Percentiles rank a stretch among this genome's conserved stretches.
Evolutionary conservation across 2,888 invertebrate genomes (phyloP).

Genomic region (Phlogophora meticulosa): DNA sequence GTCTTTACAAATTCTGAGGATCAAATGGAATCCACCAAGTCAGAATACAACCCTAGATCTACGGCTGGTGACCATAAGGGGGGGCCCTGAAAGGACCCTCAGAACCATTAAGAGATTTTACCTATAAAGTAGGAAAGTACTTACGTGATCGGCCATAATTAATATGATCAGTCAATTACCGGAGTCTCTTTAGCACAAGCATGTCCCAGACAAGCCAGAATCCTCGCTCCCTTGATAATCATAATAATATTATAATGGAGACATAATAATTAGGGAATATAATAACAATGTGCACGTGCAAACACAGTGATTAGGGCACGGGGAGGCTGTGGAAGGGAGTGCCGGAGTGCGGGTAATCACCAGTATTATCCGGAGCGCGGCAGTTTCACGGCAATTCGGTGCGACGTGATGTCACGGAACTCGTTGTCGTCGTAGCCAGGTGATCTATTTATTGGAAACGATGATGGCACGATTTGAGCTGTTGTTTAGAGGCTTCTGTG

Average conservation of each 20-base stretch:
- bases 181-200: not conserved
- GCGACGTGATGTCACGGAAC: conserved; percentile 16
- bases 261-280: conserved; percentile 28
- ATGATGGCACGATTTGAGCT: not conserved
- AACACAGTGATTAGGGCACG: conserved; percentile 18
- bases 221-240: not conserved
- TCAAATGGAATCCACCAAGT: too few relatives aligned
- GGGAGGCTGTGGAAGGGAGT: too few relatives aligned
- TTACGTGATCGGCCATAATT: too few relatives aligned
- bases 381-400: not conserved
- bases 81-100: too few relatives aligned
- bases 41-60: too few relatives aligned
- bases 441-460: not conserved
- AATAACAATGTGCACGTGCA: conserved; percentile 22
- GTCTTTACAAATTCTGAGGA: too few relatives aligned
- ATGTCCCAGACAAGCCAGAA: not conserved
- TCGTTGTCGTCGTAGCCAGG: not conserved
- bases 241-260: conserved; percentile 21
- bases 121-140: too few relatives aligned
- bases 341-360: conserved; percentile 22
- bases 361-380: conserved; percentile 7
- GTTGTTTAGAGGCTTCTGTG: not conserved
- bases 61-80: too few relatives aligned
- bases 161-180: not conserved
- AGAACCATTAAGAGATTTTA: too few relatives aligned